These are phyloP conservation scores for Trachelus tabidus DNA, from an alignment of 2,888 invertebrate genomes.

Conservation along the genomic window DNA sequence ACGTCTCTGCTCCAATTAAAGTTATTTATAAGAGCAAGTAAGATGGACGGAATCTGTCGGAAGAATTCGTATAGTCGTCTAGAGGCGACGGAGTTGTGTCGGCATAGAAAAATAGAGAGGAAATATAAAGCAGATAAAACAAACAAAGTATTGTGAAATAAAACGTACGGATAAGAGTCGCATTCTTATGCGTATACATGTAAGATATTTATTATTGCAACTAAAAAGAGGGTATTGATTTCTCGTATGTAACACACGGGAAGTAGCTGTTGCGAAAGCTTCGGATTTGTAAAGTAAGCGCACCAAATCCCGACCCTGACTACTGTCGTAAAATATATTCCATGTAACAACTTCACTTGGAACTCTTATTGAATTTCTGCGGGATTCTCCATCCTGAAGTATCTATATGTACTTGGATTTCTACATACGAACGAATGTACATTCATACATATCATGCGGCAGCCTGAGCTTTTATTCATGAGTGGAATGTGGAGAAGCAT, in stretches of 20 bases:
- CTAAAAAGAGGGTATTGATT: neutral
- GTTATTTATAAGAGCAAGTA: slow-evolving; percentile 2
- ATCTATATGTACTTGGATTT: too few species aligned
- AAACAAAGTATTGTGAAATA: neutral
- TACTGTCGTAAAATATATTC: neutral
- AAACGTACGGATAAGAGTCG: neutral
- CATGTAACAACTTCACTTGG: neutral
- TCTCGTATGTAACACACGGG: neutral
- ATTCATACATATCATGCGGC: neutral
- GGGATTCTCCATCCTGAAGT: neutral
- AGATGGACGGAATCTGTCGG: neutral
- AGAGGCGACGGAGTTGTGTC: neutral
- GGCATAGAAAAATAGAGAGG: neutral
- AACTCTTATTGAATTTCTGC: neutral
- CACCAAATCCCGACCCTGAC: neutral
- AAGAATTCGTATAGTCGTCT: neutral
- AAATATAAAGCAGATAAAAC: neutral
- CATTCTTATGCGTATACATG: neutral
- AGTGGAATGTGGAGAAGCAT: neutral
- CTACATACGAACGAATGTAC: too few species aligned
- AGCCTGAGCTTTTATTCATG: too few species aligned
- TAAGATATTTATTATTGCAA: neutral
- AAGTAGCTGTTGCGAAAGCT: neutral
- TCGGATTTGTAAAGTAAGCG: neutral
- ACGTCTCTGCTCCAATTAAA: neutral